Percentiles rank a stretch among this genome's conserved stretches.
Conservation (phyloP, 2,888 invertebrate genomes). For the Perizoma flavofasciatum region DNA sequence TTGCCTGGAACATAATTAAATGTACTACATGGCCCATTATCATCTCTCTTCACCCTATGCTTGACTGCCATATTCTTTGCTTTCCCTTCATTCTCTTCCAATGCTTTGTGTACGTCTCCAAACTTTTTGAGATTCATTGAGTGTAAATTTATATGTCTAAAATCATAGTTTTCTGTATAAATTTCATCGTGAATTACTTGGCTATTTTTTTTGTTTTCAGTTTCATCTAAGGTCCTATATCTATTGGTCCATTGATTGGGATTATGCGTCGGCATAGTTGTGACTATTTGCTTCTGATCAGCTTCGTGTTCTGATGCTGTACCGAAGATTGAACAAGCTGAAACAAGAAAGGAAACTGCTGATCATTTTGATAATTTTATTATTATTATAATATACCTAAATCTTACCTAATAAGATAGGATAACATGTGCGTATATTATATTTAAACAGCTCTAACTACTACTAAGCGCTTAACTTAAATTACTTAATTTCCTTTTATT, state of each 20-base stretch:
- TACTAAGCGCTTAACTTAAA: no score
- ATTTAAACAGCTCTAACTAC: no score
- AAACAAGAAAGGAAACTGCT: constrained; percentile 48
- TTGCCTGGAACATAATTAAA: constrained; percentile 45
- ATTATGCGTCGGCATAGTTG: constrained; percentile 39
- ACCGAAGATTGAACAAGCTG: constrained; percentile 66
- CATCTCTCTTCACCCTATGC: constrained; percentile 27
- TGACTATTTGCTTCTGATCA: constrained; percentile 58
- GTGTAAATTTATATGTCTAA: constrained; percentile 46
- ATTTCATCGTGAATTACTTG: constrained; percentile 24
- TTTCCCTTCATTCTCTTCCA: constrained; percentile 31
- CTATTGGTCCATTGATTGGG: constrained; percentile 47
- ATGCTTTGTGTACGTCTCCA: constrained; percentile 4
- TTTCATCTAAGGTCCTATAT: constrained; percentile 33
- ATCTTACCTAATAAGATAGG: no score
- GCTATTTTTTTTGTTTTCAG: constrained; percentile 28
- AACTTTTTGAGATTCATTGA: constrained; percentile 36
- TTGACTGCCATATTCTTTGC: constrained; percentile 35
- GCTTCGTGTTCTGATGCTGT: constrained; percentile 56
- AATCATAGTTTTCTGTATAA: constrained; percentile 36
- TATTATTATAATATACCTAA: not conserved
- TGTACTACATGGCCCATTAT: constrained; percentile 52
- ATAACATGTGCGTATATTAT: no score
- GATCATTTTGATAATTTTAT: not conserved
- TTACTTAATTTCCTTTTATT: no score